Evolutionary conservation across 2,113 vertebrate genomes (phyloP), one percentile per base, ranked within the genome.

Genomic region (Ahaetulla prasina): DNA sequence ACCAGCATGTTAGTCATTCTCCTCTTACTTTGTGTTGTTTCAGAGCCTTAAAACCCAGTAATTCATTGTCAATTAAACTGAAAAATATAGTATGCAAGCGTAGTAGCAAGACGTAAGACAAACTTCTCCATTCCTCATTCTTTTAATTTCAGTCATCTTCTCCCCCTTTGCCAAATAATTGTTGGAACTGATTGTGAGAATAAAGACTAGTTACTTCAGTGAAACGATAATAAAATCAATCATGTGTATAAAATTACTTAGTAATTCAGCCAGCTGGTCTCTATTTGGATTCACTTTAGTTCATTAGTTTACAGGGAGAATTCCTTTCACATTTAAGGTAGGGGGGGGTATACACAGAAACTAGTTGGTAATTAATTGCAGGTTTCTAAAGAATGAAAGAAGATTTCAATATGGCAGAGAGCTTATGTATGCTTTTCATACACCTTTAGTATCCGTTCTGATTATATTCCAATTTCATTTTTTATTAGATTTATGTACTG

Each of bases 161-260:
- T 96, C 96, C 97, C 54, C 45, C 12, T 18, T n/a, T 43, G 45
- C 98, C 97, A 97, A 98, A 98, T 98, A 98, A 96, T 97, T 94
- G 96, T 94, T 97, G 96, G 97, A 98, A 97, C 96, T 97, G 98
- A 97, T 98, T 99, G 98, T 98, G 98, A 98, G 98, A 98, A 97
- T 98, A 99, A 99, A 98, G 98, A 98, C 98, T 98, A 98, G 98
- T 99, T 98, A 98, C 97, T 97, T 97, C 97, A 98, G 97, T 97
- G 97, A 98, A 98, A 98, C 97, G 97, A 98, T 98, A 98, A 98
- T 98, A 98, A 99, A 99, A 98, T 98, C 98, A 99, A 98, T 99
- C 99, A 99, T 98, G 98, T 98, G 98, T 97, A 98, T 98, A 97
- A 98, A 99, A 98, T 99, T 99, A 99, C 98, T 97, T 97, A 96